Conservation (phyloP, 2,888 invertebrate species). For the Agrochola lota region DNA sequence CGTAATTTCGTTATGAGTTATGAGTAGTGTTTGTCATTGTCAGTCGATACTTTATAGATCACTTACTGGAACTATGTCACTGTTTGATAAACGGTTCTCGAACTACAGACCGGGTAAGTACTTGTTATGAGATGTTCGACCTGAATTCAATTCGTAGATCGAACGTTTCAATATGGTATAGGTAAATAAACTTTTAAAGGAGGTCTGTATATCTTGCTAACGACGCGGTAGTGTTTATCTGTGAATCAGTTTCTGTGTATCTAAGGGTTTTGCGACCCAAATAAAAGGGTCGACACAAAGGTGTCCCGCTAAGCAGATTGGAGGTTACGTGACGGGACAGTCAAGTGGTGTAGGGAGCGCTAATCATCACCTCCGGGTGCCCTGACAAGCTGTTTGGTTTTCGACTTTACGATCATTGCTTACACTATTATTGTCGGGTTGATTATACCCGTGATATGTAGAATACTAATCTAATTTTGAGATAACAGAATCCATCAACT, state of each 20-base stretch:
- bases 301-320: slow-evolving; percentile 89
- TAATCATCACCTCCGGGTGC: slow-evolving; percentile 77
- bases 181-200: slow-evolving; percentile 56
- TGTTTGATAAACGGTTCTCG: slow-evolving; percentile 48
- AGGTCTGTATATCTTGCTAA: slow-evolving; percentile 74
- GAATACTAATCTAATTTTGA: slow-evolving; percentile 25
- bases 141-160: slow-evolving; percentile 39
- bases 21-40: slow-evolving; percentile 72
- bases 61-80: slow-evolving; percentile 45
- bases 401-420: slow-evolving; percentile 61
- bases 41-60: slow-evolving; percentile 54
- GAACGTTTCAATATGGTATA: slow-evolving; percentile 34
- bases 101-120: slow-evolving; percentile 17
- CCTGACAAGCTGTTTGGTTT: slow-evolving; percentile 74
- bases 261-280: slow-evolving; percentile 81
- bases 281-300: slow-evolving; percentile 84
- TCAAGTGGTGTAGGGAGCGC: slow-evolving; percentile 74
- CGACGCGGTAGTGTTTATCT: slow-evolving; percentile 79
- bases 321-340: slow-evolving; percentile 82
- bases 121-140: slow-evolving; percentile 27
- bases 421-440: slow-evolving; percentile 34
- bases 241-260: slow-evolving; percentile 83
- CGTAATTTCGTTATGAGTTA: slow-evolving; percentile 78
- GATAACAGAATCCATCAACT: slow-evolving; percentile 1
- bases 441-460: slow-evolving; percentile 18